Conservation (phyloP, 2,888 invertebrate species). For the Allophyes oxyacanthae region DNA sequence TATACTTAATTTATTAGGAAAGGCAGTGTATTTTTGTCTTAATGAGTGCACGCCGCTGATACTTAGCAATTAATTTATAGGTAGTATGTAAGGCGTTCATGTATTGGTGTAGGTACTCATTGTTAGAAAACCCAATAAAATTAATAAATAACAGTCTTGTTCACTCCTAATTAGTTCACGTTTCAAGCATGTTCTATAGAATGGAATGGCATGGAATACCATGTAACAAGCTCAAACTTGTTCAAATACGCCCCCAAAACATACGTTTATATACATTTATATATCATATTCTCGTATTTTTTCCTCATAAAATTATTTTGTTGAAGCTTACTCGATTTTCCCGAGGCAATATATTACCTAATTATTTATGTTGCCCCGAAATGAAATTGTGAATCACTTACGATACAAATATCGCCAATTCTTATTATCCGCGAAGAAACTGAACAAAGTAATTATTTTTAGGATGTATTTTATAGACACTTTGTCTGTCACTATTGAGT, state of each 20-base stretch:
- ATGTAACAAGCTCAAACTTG: background rate
- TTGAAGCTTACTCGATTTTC: constrained; percentile 22
- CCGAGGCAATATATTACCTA: constrained; percentile 21
- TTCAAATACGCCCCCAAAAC: background rate
- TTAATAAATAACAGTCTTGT: no score
- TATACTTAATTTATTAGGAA: no score
- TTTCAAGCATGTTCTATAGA: background rate
- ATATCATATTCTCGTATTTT: constrained; percentile 6
- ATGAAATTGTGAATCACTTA: constrained; percentile 24
- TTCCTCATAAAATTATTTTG: constrained; percentile 10
- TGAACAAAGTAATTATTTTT: no score
- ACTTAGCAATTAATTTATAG: no score
- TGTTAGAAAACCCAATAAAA: no score
- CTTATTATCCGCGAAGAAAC: no score
- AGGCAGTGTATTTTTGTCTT: no score
- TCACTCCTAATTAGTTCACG: background rate
- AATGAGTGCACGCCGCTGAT: no score
- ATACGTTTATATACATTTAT: background rate
- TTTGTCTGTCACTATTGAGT: no score
- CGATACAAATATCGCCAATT: constrained; percentile 15
- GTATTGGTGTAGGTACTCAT: no score
- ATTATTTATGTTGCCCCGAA: constrained; percentile 36
- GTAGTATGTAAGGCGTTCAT: no score
- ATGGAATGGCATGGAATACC: no score
- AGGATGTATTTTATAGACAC: background rate